These are phyloP conservation scores for Acanthopleura granulata DNA, from an alignment of 2,888 invertebrate genomes.

Conservation along the genomic window DNA sequence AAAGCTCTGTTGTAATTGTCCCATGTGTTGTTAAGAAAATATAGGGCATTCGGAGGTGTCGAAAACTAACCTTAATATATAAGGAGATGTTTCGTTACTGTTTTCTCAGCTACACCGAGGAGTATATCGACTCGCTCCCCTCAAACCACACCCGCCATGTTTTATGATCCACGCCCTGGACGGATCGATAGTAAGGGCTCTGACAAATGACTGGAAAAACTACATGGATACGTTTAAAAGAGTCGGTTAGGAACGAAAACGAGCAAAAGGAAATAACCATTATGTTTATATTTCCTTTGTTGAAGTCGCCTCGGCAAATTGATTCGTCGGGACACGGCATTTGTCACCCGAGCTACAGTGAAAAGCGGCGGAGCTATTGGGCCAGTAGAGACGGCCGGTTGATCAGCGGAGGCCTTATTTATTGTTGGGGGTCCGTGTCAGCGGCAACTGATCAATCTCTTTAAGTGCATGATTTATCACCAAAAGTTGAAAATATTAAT, in stretches of 20 bases:
- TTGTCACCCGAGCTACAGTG: conserved; percentile 8
- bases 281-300: conserved; percentile 15
- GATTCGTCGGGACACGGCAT: conserved; percentile 5
- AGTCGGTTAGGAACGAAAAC: not conserved
- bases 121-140: too few relatives aligned
- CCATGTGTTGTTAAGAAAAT: too few relatives aligned
- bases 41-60: too few relatives aligned
- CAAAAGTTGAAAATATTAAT: conserved; percentile 20
- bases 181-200: not conserved
- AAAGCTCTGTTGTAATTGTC: too few relatives aligned
- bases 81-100: too few relatives aligned
- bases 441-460: conserved; percentile 4
- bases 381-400: not conserved
- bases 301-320: not conserved
- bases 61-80: too few relatives aligned
- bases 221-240: not conserved
- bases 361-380: conserved; percentile 15
- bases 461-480: conserved; percentile 17
- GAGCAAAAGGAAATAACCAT: conserved; percentile 19
- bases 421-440: not conserved
- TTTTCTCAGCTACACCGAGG: too few relatives aligned
- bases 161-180: too few relatives aligned
- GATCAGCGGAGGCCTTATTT: conserved; percentile 11
- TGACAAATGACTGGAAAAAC: conserved; percentile 6
- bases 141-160: too few relatives aligned